Evolutionary conservation across 2,797 vertebrate species (phyloP).

Genomic region (Rhinella marina): DNA sequence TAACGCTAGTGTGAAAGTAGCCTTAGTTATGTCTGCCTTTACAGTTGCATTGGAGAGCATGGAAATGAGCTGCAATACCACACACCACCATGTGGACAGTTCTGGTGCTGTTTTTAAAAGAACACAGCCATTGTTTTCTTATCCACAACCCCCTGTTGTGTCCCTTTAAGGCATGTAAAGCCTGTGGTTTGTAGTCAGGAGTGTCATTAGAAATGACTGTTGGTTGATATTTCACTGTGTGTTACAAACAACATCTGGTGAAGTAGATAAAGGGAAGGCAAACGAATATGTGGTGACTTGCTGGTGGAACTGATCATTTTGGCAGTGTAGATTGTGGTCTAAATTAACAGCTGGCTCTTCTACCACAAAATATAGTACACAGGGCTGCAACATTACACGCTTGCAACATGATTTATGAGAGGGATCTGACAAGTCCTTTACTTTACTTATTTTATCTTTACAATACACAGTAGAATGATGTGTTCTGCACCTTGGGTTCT

Average conservation of each 20-base stretch:
- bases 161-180: not conserved
- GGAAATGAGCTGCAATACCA: no score
- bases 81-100: no score
- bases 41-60: no score
- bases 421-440: not conserved
- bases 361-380: not conserved
- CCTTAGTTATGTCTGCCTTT: no score
- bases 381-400: not conserved
- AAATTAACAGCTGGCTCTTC: not conserved
- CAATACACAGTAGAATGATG: no score
- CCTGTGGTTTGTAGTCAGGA: not conserved
- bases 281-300: not conserved
- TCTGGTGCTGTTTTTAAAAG: no score
- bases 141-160: not conserved
- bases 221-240: not conserved
- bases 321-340: not conserved
- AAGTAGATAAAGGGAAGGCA: conserved; percentile 17
- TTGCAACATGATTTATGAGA: not conserved
- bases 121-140: no score
- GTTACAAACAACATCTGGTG: not conserved
- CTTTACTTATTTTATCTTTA: no score
- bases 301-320: not conserved
- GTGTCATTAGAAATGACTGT: not conserved
- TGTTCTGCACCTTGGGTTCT: no score
- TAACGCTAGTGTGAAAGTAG: no score